These are phyloP conservation scores for Actias luna DNA, from an alignment of 2,888 invertebrate species.

Conservation along the genomic window DNA sequence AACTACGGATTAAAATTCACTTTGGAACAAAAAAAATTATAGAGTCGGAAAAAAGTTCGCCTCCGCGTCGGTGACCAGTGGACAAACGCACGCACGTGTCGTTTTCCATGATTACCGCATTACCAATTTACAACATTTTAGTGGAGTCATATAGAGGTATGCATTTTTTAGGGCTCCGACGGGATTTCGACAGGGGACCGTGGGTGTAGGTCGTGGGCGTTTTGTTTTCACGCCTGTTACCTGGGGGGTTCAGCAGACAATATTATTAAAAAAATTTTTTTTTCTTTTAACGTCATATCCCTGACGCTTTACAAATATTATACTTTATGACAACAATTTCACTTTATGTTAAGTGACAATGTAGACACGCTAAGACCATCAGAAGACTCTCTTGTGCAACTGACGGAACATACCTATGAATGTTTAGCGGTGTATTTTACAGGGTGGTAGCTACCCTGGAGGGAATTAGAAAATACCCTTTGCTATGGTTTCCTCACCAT, in stretches of 20 bases:
- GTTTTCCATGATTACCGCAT: slow-evolving; percentile 34
- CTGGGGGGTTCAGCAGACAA: background rate
- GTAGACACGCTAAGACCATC: too few species aligned
- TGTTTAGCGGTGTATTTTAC: too few species aligned
- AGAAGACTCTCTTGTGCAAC: too few species aligned
- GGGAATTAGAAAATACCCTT: too few species aligned
- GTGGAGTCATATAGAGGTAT: slow-evolving; percentile 7
- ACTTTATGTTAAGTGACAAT: too few species aligned
- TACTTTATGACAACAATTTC: too few species aligned
- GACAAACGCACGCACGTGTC: slow-evolving; percentile 29
- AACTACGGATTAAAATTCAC: background rate
- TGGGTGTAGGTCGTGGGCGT: slow-evolving; percentile 2
- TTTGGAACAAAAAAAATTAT: background rate
- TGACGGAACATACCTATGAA: too few species aligned
- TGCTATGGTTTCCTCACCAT: too few species aligned
- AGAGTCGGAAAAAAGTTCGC: background rate
- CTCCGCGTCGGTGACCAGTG: slow-evolving; percentile 10
- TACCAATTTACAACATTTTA: slow-evolving; percentile 30
- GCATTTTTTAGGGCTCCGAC: slow-evolving; percentile 7
- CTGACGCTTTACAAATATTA: too few species aligned
- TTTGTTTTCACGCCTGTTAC: slow-evolving; percentile 4
- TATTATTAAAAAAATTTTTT: background rate
- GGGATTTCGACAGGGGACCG: background rate
- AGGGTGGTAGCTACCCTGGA: too few species aligned
- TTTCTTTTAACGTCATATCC: background rate